Evolutionary conservation across 2,888 invertebrate species (phyloP), one percentile per base, ranked within the genome.

Genomic region (Shargacucullia verbasci): DNA sequence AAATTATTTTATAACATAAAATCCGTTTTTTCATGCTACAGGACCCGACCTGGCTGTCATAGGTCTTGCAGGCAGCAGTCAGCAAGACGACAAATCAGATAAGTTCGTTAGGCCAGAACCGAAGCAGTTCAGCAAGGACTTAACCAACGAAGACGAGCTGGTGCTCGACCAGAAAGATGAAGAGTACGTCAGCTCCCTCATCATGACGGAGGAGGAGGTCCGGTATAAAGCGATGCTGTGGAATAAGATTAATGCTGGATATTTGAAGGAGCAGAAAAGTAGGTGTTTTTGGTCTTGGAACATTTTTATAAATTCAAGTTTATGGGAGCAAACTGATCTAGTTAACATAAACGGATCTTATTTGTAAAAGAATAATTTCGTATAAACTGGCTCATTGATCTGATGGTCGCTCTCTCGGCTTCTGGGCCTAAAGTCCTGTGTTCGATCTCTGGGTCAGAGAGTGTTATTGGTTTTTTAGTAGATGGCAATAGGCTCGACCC

Each of bases 191-290:
- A 97, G 97, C 81, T 96, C 96, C 11, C 97, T 99, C 78, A 97
- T 99, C 61, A 92, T 92, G 92, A 81, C 67, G 1, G 97, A 97
- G 38, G 95, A 96, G 47, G 99, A 99, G 88, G 96, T 97, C 0
- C 90, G 95, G 46, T 95, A 96, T 55, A 99, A 99, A 88, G 96
- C 97, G 11, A 94, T 94, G 53, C 90, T 98, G 79, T 99, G 99
- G 99, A 96, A 97, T 81, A 95, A 96, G 80, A 92, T 97, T 1
- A 99, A 99, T 87, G 98, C 97, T 0, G 96, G 96, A 10, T 99
- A 98, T 87, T 93, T 99, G 56, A 95, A 96, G 78, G 97, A 97
- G 76, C 96, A 97, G 87, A 97, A 97, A 94, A 93, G 96, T 96
- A 85, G 89, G 94, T 82, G 25, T 35, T 40, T 35, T 9, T 6